These are phyloP conservation scores for Drosophila nr. fundita DNA, from an alignment of 2,888 invertebrate genomes.

Conservation along the genomic window DNA sequence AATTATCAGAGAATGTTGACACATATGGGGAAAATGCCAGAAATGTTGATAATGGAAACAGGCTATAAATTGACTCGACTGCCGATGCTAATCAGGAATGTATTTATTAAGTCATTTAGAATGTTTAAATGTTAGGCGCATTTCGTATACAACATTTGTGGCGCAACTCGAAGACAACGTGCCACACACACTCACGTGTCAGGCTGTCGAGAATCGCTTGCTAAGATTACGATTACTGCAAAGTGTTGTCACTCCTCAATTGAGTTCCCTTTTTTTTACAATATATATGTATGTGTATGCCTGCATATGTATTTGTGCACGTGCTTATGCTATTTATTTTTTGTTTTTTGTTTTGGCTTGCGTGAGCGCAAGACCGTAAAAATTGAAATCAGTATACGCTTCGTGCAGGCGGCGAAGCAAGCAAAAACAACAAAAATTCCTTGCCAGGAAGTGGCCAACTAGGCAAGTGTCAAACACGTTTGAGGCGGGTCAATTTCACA, in stretches of 20 bases:
- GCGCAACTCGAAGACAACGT: background rate
- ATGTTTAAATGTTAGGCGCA: background rate
- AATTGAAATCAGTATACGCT: conserved; percentile 33
- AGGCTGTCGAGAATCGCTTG: background rate
- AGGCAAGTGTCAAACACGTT: conserved; percentile 48
- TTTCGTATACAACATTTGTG: background rate
- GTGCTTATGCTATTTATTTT: background rate
- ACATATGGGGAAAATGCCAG: background rate
- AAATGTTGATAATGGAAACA: background rate
- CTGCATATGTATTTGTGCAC: background rate
- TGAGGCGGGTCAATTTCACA: conserved; percentile 43
- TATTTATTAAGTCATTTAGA: background rate
- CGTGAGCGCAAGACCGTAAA: conserved; percentile 41
- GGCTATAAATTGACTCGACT: background rate
- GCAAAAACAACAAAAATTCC: conserved; percentile 4
- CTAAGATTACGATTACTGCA: background rate
- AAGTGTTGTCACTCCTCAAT: background rate
- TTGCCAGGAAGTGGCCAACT: conserved; percentile 29
- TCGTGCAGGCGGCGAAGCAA: conserved; percentile 13
- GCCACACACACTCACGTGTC: background rate
- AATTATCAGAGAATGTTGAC: background rate
- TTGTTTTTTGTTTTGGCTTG: conserved; percentile 15
- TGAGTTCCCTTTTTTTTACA: background rate
- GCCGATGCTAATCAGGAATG: background rate
- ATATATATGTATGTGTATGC: background rate